Conservation (phyloP, 2,797 vertebrate genomes). For the Lutjanus campechanus region DNA sequence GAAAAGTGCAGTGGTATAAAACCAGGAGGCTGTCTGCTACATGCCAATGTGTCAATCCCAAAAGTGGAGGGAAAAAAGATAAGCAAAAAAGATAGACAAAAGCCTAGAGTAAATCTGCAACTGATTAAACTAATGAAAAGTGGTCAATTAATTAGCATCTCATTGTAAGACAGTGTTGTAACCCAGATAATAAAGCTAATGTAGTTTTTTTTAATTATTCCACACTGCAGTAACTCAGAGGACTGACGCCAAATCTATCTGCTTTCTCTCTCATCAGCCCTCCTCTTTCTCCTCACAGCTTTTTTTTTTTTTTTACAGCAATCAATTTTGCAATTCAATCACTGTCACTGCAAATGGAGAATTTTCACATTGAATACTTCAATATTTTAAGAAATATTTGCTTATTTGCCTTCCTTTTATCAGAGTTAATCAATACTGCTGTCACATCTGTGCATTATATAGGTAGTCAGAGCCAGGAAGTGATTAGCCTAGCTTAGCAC, state of each 20-base stretch:
- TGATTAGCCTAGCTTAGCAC: conserved; percentile 3
- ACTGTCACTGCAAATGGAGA: conserved; percentile 17
- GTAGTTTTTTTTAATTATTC: conserved; percentile 54
- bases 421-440: conserved; percentile 1
- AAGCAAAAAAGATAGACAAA: conserved; percentile 60
- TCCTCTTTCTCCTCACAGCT: conserved; percentile 14
- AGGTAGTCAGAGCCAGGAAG: not conserved
- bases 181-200: conserved; percentile 72
- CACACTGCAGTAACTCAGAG: conserved; percentile 53
- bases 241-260: conserved; percentile 55
- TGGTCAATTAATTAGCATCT: conserved; percentile 80
- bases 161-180: conserved; percentile 70
- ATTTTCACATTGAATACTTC: not conserved
- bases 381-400: not conserved
- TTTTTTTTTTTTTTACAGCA: conserved; percentile 19
- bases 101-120: conserved; percentile 67
- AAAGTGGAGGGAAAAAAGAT: conserved; percentile 52
- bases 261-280: conserved; percentile 8
- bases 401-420: not conserved
- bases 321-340: conserved; percentile 30
- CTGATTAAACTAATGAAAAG: conserved; percentile 75
- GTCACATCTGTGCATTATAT: not conserved
- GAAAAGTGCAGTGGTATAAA: conserved; percentile 61
- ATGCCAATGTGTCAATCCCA: conserved; percentile 65
- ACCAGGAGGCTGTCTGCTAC: conserved; percentile 58